Conservation (phyloP, 2,113 vertebrate species). For the Siniperca chuatsi region DNA sequence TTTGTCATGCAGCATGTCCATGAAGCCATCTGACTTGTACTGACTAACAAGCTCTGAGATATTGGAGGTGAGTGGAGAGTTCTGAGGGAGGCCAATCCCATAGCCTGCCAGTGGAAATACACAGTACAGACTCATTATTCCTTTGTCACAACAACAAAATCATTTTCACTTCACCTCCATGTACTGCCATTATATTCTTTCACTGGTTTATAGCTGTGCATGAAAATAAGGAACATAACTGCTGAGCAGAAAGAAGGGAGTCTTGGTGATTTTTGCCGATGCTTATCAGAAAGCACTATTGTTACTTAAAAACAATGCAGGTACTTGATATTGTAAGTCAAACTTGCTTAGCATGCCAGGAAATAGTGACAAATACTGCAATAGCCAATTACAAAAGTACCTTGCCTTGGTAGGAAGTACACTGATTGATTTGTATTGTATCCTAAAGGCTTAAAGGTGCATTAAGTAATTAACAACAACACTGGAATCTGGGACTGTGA, state of each 20-base stretch:
- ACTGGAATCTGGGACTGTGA: conserved; percentile 51
- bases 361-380: conserved; percentile 45
- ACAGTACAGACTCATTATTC: conserved; percentile 17
- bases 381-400: conserved; percentile 62
- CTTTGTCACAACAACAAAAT: background rate
- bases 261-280: background rate
- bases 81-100: conserved; percentile 97
- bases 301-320: conserved; percentile 10
- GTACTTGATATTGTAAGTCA: conserved; percentile 1
- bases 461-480: conserved; percentile 78
- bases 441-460: conserved; percentile 66
- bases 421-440: conserved; percentile 63
- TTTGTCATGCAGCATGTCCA: conserved; percentile 98
- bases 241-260: conserved; percentile 1
- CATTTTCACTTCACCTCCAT: conserved; percentile 3
- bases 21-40: conserved; percentile 98
- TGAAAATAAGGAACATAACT: background rate
- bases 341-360: conserved; percentile 25
- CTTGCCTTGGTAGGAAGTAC: conserved; percentile 28
- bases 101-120: conserved; percentile 86
- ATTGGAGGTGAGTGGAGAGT: conserved; percentile 95
- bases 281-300: conserved; percentile 14
- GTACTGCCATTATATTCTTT: background rate
- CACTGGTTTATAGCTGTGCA: background rate
- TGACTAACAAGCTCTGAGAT: conserved; percentile 97